Evolutionary conservation across 37 sponge, comb jelly and placozoan genomes (phyloP), one percentile per base, ranked within the genome.

Genomic region (Halichondria panicea): DNA sequence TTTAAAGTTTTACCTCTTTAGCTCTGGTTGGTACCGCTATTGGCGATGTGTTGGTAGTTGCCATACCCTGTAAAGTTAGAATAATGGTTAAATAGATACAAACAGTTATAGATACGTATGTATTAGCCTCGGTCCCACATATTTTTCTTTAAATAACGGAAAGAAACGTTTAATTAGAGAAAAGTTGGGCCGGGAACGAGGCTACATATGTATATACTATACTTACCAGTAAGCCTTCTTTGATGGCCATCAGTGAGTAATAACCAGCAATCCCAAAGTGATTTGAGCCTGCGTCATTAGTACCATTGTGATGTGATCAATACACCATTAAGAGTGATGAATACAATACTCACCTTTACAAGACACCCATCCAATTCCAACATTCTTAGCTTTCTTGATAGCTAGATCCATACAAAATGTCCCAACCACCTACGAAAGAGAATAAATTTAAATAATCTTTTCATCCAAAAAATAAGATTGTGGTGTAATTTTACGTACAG

Each of bases 181-280:
- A n/a, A n/a, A n/a, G n/a, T n/a, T n/a, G n/a, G n/a, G n/a, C n/a
- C n/a, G n/a, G n/a, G n/a, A n/a, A n/a, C n/a, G n/a, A n/a, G n/a
- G n/a, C n/a, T n/a, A n/a, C n/a, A 35, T 9, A 18, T 15, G 66
- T 35, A 8, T 39, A 45, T 28, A 12, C 7, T 42, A 1, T 0
- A 63, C 92, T 78, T 63, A 92, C 96, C 18, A 96, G 81, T 4
- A 96, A 50, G 52, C 97, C 97, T 32, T 86, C 62, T 37, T 89
- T 36, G 15, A 84, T 74, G 15, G 97, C 97, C 56, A 70, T 83
- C 21, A 90, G 35, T 9, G 88, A 81, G 79, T 96, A 96, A 57
- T 72, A 89, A 12, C 91, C 97, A 45, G 93, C 97, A 37, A 96
- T 96, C 8, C 97, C 97, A 81, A 78, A 96, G 68, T 96, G 97